Percentiles rank a stretch among this genome's conserved stretches.
Conservation (phyloP, 2,113 vertebrate genomes). For the Tympanuchus pallidicinctus region DNA sequence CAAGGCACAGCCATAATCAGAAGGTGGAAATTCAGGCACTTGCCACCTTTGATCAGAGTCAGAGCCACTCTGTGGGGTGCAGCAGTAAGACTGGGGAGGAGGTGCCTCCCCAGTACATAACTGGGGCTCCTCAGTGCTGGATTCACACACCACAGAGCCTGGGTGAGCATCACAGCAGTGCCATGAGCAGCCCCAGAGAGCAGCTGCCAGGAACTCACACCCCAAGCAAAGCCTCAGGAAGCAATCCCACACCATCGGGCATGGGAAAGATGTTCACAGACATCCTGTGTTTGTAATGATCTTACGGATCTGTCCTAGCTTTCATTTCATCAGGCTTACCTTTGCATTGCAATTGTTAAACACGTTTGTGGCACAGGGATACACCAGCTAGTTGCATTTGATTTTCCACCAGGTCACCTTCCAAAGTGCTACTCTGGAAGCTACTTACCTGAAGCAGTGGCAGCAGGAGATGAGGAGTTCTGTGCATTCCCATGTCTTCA, state of each 20-base stretch:
- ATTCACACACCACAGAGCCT: fast-evolving
- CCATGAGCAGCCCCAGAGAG: background rate
- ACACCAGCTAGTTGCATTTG: background rate
- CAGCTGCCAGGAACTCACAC: background rate
- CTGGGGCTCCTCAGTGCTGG: background rate
- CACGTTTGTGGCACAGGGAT: too few species aligned
- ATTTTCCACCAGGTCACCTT: background rate
- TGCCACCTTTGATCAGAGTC: background rate
- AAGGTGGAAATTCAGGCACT: background rate
- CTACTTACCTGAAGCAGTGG: fast-evolving
- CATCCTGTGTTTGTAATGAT: fast-evolving
- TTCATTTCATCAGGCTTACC: background rate
- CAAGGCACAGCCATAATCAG: background rate
- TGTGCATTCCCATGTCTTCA: background rate
- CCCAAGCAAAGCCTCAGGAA: background rate
- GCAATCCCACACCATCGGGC: background rate
- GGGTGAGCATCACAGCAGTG: background rate
- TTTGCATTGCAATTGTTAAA: background rate
- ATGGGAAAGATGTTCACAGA: background rate
- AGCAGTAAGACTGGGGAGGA: background rate
- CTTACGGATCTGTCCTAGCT: too few species aligned
- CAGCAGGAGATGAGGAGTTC: background rate
- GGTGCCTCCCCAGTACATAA: background rate
- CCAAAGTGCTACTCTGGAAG: background rate
- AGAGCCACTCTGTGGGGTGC: background rate